Conservation (phyloP, 2,888 invertebrate species). For the Philhelius pedissequus region DNA sequence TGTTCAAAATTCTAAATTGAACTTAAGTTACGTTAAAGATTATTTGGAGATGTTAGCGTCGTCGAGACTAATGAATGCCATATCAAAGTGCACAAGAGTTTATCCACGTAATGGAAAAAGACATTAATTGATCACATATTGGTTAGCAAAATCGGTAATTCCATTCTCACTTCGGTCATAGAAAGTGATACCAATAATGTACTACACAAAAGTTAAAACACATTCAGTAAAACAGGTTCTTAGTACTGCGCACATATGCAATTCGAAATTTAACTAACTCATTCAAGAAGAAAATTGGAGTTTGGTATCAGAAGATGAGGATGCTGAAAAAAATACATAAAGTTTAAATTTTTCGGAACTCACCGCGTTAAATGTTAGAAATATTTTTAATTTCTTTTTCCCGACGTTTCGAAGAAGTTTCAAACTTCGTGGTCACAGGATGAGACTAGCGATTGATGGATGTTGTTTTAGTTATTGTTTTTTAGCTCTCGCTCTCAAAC, state of each 20-base stretch:
- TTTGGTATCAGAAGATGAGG: not conserved
- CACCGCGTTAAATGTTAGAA: too few species aligned
- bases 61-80: not conserved
- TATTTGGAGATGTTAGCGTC: too few species aligned
- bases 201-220: not conserved
- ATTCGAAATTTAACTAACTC: not conserved
- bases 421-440: too few species aligned
- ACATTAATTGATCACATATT: constrained; percentile 9
- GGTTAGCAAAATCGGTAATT: not conserved
- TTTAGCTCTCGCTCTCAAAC: too few species aligned
- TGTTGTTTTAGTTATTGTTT: too few species aligned
- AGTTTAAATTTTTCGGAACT: too few species aligned
- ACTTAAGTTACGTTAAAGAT: not conserved
- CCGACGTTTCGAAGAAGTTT: too few species aligned
- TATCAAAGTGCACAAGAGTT: constrained; percentile 2
- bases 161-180: not conserved
- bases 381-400: too few species aligned
- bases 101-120: not conserved
- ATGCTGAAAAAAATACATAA: not conserved
- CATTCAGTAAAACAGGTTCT: not conserved
- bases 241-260: not conserved
- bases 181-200: constrained; percentile 4
- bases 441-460: too few species aligned
- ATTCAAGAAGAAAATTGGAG: constrained; percentile 8
- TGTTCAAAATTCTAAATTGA: not conserved